Evolutionary conservation across 2,113 vertebrate genomes (phyloP), one percentile per base, ranked within the genome.

Genomic region (Oncorhynchus kisutch): DNA sequence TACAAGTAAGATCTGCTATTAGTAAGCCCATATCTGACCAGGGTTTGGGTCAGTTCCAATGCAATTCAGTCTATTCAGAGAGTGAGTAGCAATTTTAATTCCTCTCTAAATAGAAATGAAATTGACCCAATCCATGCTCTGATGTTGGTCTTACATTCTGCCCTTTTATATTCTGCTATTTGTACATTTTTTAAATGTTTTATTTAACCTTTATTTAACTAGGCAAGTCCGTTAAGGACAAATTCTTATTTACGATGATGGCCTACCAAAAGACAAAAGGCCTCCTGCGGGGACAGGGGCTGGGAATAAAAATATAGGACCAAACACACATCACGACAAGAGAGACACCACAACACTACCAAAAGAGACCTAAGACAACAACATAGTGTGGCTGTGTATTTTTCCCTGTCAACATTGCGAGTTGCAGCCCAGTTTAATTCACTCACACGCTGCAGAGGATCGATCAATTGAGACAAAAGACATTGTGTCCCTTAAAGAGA

Each of bases 1-100:
- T 80, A 78, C 81, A 83, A 85, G 86, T 87, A 79, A 83, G 83
- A 29, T 34, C 20, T 18, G 27, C 3, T 16, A 60, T 20, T 20
- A 22, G 5, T 6, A 60, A 60, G 12, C n/a, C 20, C 6, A n/a
- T 20, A 60, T 60, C 16, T 60, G 59, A 60, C 16, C 18, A 51
- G 49, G 49, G 49, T 51, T 39, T 51, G 14, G 49, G 49, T 51
- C 49, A 20, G 8, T 60, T 14, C 20, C n/a, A 60, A 14, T 22
- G 5, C 59, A 20, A 60, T 60, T 20, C 20, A 60, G 1, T 60
- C 8, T n/a, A n/a, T 8, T 60, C 59, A 60, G 20, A 60, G 20
- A 9, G 18, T 60, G 20, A 60, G 59, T 60, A 14, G n/a, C 18
- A 60, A 20, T n/a, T 34, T 34, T 6, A 34, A 34, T 34, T 14